These are phyloP conservation scores for Lagocephalus sceleratus DNA, from an alignment of 2,797 vertebrate genomes.

Conservation along the genomic window DNA sequence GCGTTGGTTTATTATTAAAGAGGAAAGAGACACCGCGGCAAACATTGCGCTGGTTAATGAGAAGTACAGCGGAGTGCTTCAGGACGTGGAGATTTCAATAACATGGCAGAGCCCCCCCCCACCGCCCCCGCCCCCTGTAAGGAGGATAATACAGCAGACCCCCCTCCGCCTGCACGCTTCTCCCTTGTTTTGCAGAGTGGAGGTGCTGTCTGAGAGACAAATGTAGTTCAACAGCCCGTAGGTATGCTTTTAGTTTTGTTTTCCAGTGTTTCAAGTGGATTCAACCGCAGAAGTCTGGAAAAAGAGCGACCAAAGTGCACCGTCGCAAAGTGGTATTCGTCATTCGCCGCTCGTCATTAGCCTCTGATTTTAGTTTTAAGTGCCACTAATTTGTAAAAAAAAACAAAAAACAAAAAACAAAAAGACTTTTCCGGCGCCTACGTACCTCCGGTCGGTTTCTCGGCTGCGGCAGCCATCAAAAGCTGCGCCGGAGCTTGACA, in stretches of 20 bases:
- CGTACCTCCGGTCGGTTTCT: no score
- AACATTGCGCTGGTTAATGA: constrained; percentile 71
- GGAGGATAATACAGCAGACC: constrained; percentile 58
- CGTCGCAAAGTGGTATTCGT: no score
- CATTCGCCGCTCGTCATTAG: no score
- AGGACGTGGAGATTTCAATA: constrained; percentile 77
- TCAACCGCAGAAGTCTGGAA: constrained; percentile 13
- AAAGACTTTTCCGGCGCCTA: no score
- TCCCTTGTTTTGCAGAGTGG: constrained; percentile 58
- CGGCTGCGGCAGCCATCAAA: no score
- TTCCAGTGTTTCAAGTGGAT: not conserved
- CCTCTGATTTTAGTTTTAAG: no score
- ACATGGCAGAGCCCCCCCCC: constrained; percentile 58
- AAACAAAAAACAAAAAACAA: no score
- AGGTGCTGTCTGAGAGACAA: constrained; percentile 66
- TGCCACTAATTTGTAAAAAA: no score
- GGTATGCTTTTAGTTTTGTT: constrained; percentile 35
- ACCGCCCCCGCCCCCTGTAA: constrained; percentile 25
- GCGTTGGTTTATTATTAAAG: constrained; percentile 77
- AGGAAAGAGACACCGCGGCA: constrained; percentile 70
- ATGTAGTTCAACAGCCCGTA: constrained; percentile 62
- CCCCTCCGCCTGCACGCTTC: constrained; percentile 43
- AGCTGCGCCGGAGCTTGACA: no score
- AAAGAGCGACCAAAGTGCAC: not conserved
- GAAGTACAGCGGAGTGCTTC: constrained; percentile 73